Conservation (phyloP, 2,113 vertebrate genomes). For the Dasyornis broadbenti region DNA sequence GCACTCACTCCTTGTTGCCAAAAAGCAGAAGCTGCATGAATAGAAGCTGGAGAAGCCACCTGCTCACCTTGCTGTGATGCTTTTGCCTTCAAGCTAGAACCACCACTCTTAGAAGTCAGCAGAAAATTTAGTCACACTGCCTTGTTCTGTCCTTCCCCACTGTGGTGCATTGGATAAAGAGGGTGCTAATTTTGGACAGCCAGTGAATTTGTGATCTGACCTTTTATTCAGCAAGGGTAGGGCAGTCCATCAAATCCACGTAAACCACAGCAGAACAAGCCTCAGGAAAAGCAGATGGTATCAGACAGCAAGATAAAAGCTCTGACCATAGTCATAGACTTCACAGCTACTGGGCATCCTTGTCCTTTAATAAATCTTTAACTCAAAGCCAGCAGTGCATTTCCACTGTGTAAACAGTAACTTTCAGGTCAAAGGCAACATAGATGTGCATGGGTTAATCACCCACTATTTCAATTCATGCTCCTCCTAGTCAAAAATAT, state of each 20-base stretch:
- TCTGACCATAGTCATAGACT: not conserved
- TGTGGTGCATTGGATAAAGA: not conserved
- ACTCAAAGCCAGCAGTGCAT: not conserved
- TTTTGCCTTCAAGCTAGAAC: not conserved
- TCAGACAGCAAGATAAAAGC: not conserved
- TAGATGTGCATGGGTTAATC: not conserved
- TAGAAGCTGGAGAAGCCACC: not conserved
- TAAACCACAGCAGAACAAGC: not conserved
- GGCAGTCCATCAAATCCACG: not conserved
- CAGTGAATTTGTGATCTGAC: not conserved
- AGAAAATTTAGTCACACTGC: not conserved
- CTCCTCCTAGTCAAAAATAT: not conserved
- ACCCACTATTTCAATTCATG: not conserved
- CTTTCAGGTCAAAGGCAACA: not conserved
- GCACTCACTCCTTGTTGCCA: not conserved
- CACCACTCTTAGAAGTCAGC: not conserved
- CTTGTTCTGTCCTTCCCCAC: not conserved
- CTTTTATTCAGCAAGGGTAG: not conserved
- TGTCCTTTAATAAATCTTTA: slow-evolving; percentile 33
- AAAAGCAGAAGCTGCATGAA: not conserved
- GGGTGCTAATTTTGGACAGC: not conserved
- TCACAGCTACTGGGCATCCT: not conserved
- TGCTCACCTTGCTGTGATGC: not conserved
- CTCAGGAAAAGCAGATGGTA: not conserved
- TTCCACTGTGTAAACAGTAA: not conserved